phyloP scores from a whole-genome alignment of 2,797 vertebrate genomes.

The Xenopus petersii region DNA sequence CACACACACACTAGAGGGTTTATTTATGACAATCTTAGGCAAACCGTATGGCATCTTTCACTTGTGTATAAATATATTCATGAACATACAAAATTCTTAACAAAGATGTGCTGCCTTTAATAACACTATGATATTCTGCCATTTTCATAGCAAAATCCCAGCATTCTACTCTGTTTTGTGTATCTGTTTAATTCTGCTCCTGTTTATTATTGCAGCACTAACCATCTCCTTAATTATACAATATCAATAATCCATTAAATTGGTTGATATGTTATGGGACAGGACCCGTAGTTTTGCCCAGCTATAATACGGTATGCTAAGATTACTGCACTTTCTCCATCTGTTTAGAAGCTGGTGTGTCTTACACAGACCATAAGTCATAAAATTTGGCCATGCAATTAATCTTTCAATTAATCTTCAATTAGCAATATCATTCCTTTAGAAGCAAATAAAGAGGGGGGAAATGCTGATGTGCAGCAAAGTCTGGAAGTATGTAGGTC shows the following conservation, averaged over 20 bases:
- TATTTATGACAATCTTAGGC: too few relatives aligned
- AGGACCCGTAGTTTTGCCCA: slow-evolving; percentile 23
- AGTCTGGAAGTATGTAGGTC: slow-evolving; percentile 53
- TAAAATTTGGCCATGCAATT: slow-evolving; percentile 41
- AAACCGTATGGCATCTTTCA: too few relatives aligned
- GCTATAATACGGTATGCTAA: slow-evolving; percentile 21
- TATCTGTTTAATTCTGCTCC: not conserved
- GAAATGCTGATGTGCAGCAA: slow-evolving; percentile 65
- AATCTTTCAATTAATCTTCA: slow-evolving; percentile 66
- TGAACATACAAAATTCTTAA: too few relatives aligned
- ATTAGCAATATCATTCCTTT: slow-evolving; percentile 68
- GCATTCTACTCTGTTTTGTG: too few relatives aligned
- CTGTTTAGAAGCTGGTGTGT: slow-evolving; percentile 23
- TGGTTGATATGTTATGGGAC: slow-evolving; percentile 25
- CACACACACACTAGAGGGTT: too few relatives aligned
- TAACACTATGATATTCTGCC: too few relatives aligned
- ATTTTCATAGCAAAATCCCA: too few relatives aligned
- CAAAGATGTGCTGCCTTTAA: too few relatives aligned
- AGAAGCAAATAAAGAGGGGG: slow-evolving; percentile 55
- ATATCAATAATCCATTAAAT: slow-evolving; percentile 20
- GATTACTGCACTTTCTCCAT: slow-evolving; percentile 28
- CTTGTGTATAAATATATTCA: too few relatives aligned
- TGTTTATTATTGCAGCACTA: not conserved
- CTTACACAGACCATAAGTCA: slow-evolving; percentile 34
- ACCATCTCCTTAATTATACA: slow-evolving; percentile 10